Evolutionary conservation across 2,888 invertebrate species (phyloP).

Genomic region (Apodemia zela): DNA sequence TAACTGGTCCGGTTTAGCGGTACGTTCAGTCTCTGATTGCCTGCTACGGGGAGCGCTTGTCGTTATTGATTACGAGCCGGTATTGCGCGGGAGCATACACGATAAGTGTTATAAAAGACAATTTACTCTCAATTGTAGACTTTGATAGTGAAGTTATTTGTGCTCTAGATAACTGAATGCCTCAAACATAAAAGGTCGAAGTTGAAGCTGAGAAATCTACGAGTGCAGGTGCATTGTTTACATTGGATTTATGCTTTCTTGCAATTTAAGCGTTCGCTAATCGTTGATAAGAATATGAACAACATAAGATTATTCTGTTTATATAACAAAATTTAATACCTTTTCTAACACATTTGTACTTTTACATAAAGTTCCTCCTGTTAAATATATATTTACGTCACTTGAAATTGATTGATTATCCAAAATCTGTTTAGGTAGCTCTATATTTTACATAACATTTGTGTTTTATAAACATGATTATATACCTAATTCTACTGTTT

Average conservation of each 20-base stretch:
- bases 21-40: conserved; percentile 73
- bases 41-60: conserved; percentile 65
- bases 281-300: conserved; percentile 2
- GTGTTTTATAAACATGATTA: no score
- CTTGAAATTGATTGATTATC: no score
- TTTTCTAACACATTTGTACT: no score
- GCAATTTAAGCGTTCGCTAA: conserved; percentile 17
- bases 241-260: conserved; percentile 30
- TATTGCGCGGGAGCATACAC: conserved; percentile 63
- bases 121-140: conserved; percentile 41
- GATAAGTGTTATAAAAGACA: conserved; percentile 49
- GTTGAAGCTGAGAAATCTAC: conserved; percentile 55
- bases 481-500: no score
- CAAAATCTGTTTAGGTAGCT: no score
- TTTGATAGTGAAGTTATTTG: conserved; percentile 52
- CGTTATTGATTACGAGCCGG: conserved; percentile 47
- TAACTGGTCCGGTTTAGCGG: conserved; percentile 65
- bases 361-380: no score
- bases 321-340: not conserved
- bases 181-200: conserved; percentile 29
- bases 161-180: conserved; percentile 43
- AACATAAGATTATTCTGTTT: not conserved
- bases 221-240: conserved; percentile 71
- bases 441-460: no score
- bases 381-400: no score